Evolutionary conservation across 1,140 invertebrate species (phyloP), one percentile per base, ranked within the genome.

Genomic region (Maconellicoccus hirsutus): DNA sequence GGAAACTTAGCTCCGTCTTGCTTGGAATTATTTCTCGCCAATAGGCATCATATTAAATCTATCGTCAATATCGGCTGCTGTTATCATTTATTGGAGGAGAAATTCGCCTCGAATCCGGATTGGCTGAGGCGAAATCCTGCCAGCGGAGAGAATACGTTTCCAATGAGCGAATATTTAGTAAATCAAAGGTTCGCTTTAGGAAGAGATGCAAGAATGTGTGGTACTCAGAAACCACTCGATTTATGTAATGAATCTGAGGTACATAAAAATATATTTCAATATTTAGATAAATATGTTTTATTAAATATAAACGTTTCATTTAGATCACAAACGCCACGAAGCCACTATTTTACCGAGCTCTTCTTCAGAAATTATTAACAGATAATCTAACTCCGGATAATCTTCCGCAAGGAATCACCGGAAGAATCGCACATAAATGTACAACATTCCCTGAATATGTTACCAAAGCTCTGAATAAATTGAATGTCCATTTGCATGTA

Each of bases 31-130:
- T 96, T 94, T 78, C 76, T 83, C 23, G 75, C 80, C 16, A 84
- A 84, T 75, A 72, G 79, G 0, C 76, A 81, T 42, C 71, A 76
- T 22, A 84, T 87, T 4, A 81, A 80, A 72, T 82, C 83, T 0
- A 76, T 94, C 0, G 88, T 90, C 70, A 90, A 91, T 75, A 89
- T 96, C 38, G 90, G 90, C 0, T 97, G 94, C 77, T 96, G 94
- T 78, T 96, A 95, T 80, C 85, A 96, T 83, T 82, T 95, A 75
- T 78, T 94, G 73, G 82, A 86, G 71, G 90, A 95, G 81, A 78
- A 80, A 75, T 78, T 83, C 71, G 81, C 80, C 75, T 72, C 72
- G 72, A 75, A 70, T 74, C 70, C 72, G 22, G 70, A 74, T 33
- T 71, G 74, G 59, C 19, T 75, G 25, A 71, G 74, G 38, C 33